A percentile compares a stretch with the other conserved stretches of the same genome.
Conservation (phyloP, 2,113 vertebrate species). For the Echinops telfairi region DNA sequence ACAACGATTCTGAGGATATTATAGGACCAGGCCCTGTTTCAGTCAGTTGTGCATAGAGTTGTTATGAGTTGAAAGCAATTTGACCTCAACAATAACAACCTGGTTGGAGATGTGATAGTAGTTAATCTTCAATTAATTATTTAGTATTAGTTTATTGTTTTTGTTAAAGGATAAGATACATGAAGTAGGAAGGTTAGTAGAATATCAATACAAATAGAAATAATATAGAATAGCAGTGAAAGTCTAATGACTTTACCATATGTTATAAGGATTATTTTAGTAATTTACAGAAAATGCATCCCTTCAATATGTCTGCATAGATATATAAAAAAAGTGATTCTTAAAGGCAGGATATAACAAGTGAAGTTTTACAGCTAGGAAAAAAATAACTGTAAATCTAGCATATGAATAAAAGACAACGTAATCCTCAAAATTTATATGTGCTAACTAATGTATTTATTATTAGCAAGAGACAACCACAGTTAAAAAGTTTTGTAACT, state of each 20-base stretch:
- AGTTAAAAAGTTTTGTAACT: not conserved
- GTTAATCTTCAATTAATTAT: not conserved
- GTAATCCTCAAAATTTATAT: not conserved
- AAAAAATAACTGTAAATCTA: not conserved
- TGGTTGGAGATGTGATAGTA: not conserved
- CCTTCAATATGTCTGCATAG: not conserved
- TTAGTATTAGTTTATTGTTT: not conserved
- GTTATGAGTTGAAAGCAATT: too few species aligned
- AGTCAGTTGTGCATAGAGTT: too few species aligned
- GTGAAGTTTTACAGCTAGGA: not conserved
- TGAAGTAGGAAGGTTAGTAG: not conserved
- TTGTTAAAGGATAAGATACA: not conserved
- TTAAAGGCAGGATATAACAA: not conserved
- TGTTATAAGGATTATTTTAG: not conserved
- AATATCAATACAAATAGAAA: not conserved
- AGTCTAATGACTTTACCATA: not conserved
- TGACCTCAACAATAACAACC: not conserved
- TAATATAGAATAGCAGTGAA: not conserved
- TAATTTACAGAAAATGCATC: not conserved
- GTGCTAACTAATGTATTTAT: not conserved
- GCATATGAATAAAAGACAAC: not conserved
- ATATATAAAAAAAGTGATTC: not conserved
- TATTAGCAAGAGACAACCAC: not conserved
- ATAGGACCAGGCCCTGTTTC: too few species aligned
- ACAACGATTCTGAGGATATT: too few species aligned